Evolutionary conservation across 2,888 invertebrate genomes (phyloP), one percentile per base, ranked within the genome.

Genomic region (Scaptomyza tumidula): DNA sequence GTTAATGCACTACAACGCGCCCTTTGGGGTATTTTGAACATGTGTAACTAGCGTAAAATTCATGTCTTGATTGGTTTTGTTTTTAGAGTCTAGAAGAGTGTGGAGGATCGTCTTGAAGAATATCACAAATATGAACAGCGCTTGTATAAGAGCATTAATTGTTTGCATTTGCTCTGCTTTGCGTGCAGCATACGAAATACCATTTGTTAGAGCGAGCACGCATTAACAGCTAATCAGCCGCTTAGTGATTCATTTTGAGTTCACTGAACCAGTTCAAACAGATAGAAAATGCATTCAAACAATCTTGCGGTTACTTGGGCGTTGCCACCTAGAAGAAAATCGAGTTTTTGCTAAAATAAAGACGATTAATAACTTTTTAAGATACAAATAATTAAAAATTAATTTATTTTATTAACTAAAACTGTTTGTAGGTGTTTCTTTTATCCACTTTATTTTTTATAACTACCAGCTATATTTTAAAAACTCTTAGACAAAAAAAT

Each of bases 21-120:
- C 45, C 63, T 78, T 70, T 75, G 78, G 63, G 77, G 64, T 67
- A 56, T 71, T 78, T 75, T 64, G 71, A 74, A 67, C 75, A 71
- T 66, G 55, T 78, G 66, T 67, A 77, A 67, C 73, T 77, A 67
- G 61, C 62, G 66, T 59, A 66, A 54, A 53, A 62, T 66, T 71
- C 57, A 57, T 65, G 66, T 55, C 65, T 75, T 75, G 65, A 56
- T 65, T 66, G n/a, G 1, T 37, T 35, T 35, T 60, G 41, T 65
- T 67, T 31, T 48, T 10, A 7, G 14, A 5, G 16, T 41, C 10
- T 9, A 19, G 37, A 58, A 60, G 48, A 70, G 41, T 31, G 49
- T 35, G 9, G 55, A 76, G 52, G 78, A 75, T 77, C 67, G 60
- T 54, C 16, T 53, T 50, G 5, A 59, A 66, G 44, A 62, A 56